Evolutionary conservation across 2,888 invertebrate genomes (phyloP).

Genomic region (Thumatha senex): DNA sequence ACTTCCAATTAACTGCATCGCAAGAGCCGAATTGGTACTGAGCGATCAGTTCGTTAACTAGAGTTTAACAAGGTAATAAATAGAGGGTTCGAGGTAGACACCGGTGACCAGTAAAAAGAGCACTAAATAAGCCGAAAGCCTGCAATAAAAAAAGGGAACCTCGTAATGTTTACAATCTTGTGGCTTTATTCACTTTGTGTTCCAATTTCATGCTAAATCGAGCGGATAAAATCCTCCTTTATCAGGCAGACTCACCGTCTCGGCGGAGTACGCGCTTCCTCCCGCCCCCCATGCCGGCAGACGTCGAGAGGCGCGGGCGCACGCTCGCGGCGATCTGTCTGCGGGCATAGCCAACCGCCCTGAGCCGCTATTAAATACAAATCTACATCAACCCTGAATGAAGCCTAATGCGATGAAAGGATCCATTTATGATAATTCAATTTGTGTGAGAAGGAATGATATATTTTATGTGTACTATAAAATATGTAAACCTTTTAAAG

Average conservation of each 20-base stretch:
- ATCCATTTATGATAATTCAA: slow-evolving; percentile 69
- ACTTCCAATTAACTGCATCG: slow-evolving; percentile 72
- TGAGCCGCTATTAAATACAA: slow-evolving; percentile 65
- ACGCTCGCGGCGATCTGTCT: slow-evolving; percentile 31
- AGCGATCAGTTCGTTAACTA: slow-evolving; percentile 77
- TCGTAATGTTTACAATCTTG: slow-evolving; percentile 83
- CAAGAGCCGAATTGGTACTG: slow-evolving; percentile 58
- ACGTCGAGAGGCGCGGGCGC: slow-evolving; percentile 8
- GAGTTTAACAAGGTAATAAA: slow-evolving; percentile 82
- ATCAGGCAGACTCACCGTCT: slow-evolving; percentile 80
- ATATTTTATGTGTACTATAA: slow-evolving; percentile 53
- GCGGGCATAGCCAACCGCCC: slow-evolving; percentile 25
- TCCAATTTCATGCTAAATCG: slow-evolving; percentile 84
- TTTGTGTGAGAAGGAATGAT: slow-evolving; percentile 56
- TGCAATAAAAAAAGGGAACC: slow-evolving; percentile 78
- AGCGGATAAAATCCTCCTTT: slow-evolving; percentile 81
- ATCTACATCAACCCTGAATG: slow-evolving; percentile 71
- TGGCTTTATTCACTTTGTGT: slow-evolving; percentile 84
- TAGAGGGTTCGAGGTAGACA: slow-evolving; percentile 65
- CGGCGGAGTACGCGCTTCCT: slow-evolving; percentile 48
- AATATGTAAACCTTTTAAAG: slow-evolving; percentile 41
- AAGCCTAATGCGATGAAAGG: slow-evolving; percentile 64
- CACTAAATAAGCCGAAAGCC: slow-evolving; percentile 77
- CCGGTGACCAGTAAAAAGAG: slow-evolving; percentile 76
- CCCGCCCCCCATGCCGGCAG: slow-evolving; percentile 17